A percentile compares a stretch with the other conserved stretches of the same genome.
Conservation (phyloP, 2,113 vertebrate genomes). For the Amphilophus citrinellus region DNA sequence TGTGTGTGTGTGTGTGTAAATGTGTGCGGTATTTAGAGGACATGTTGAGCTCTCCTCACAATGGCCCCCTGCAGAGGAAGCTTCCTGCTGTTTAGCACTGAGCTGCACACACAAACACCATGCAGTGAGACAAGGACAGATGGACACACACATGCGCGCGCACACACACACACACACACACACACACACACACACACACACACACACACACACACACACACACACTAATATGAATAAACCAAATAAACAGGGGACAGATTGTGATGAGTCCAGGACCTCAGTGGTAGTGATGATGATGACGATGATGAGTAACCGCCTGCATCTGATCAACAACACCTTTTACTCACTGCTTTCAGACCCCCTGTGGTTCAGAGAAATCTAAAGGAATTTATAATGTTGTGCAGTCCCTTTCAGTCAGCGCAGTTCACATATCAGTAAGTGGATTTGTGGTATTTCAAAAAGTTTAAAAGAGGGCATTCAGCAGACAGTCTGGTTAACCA, state of each 20-base stretch:
- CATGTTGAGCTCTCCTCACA: neutral
- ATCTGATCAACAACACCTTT: neutral
- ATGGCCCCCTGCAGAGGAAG: neutral
- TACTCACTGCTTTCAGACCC: neutral
- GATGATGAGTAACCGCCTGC: neutral
- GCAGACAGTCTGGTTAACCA: neutral
- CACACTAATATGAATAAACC: neutral
- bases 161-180: neutral
- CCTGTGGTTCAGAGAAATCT: neutral
- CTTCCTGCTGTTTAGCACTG: slow-evolving; percentile 16
- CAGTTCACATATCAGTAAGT: neutral
- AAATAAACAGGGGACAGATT: slow-evolving; percentile 3
- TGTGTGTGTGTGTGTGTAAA: neutral
- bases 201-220: neutral
- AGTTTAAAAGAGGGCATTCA: neutral
- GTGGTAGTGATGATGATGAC: neutral
- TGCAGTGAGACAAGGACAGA: neutral
- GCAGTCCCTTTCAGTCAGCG: neutral
- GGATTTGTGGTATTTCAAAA: neutral
- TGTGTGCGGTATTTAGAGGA: slow-evolving; percentile 2
- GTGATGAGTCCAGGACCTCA: neutral
- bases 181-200: neutral
- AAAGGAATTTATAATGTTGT: neutral
- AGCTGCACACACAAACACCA: slow-evolving; percentile 8
- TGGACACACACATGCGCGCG: neutral